phyloP scores from a whole-genome alignment of 1,140 invertebrate genomes.

The Microplitis mediator region DNA sequence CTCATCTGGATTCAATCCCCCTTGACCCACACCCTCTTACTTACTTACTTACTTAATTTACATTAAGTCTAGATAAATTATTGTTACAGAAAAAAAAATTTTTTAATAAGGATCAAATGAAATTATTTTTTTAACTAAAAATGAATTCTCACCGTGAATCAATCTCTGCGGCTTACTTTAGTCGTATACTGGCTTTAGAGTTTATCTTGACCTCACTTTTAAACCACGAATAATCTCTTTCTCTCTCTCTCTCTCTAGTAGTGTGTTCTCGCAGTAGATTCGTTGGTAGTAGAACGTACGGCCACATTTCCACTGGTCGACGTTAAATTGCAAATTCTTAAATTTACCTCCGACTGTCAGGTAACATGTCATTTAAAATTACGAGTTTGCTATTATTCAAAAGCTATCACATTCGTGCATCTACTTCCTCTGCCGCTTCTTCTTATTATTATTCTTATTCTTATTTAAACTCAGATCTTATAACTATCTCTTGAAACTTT shows the following conservation, averaged over 20 bases:
- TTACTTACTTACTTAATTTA: neutral
- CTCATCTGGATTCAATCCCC: constrained; percentile 24
- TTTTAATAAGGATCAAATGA: too few relatives aligned
- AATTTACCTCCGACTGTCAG: constrained; percentile 2
- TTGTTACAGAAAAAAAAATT: neutral
- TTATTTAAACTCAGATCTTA: neutral
- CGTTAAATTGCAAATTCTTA: neutral
- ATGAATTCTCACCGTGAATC: too few relatives aligned
- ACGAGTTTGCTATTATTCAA: neutral
- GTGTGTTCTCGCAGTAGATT: neutral
- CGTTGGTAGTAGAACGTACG: neutral
- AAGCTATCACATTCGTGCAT: constrained; percentile 3
- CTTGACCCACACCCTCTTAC: constrained; percentile 9
- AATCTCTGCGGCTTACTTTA: too few relatives aligned
- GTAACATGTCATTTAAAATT: neutral
- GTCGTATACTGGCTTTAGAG: too few relatives aligned
- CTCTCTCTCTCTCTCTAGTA: neutral
- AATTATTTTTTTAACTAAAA: too few relatives aligned
- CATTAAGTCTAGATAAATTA: constrained; percentile 15
- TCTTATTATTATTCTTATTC: neutral
- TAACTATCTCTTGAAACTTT: too few relatives aligned
- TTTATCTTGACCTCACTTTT: constrained; percentile 5
- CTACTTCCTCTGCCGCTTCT: neutral
- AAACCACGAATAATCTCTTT: neutral
- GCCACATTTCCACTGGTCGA: constrained; percentile 7